Conservation (phyloP, 2,888 invertebrate species). For the Blomia tropicalis region DNA sequence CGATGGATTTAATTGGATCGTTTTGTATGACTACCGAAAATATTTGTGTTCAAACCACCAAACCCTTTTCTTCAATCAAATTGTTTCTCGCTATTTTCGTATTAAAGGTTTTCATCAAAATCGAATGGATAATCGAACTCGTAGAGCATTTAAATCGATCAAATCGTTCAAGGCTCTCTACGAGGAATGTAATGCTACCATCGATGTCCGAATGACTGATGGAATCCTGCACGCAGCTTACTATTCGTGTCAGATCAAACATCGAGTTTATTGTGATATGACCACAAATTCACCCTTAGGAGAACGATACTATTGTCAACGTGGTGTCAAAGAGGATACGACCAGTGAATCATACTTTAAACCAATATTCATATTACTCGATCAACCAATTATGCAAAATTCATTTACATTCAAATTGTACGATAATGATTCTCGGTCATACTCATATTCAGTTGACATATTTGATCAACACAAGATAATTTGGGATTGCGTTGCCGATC, state of each 20-base stretch:
- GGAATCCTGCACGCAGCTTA: not conserved
- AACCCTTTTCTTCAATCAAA: constrained; percentile 12
- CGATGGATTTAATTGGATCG: constrained; percentile 4
- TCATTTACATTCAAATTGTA: constrained; percentile 13
- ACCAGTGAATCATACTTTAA: constrained; percentile 6
- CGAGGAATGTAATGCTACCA: not conserved
- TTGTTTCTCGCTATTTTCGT: constrained; percentile 15
- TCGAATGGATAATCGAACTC: constrained; percentile 15
- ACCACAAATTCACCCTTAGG: not conserved
- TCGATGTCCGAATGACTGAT: constrained; percentile 11
- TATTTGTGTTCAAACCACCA: constrained; percentile 13
- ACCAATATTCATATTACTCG: constrained; percentile 12
- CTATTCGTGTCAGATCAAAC: not conserved
- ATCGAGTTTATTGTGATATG: constrained; percentile 14
- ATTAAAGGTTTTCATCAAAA: constrained; percentile 17
- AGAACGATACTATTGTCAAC: not conserved
- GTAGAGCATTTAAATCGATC: not conserved
- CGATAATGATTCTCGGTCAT: not conserved
- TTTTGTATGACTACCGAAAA: constrained; percentile 9
- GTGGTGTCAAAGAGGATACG: not conserved
- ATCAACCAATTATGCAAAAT: constrained; percentile 18
- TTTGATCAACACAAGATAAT: not conserved
- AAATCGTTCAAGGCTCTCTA: constrained; percentile 5
- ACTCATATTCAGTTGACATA: constrained; percentile 14
- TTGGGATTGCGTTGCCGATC: constrained; percentile 10